Conservation (phyloP, 2,888 invertebrate species). For the Polymixis lichenea region DNA sequence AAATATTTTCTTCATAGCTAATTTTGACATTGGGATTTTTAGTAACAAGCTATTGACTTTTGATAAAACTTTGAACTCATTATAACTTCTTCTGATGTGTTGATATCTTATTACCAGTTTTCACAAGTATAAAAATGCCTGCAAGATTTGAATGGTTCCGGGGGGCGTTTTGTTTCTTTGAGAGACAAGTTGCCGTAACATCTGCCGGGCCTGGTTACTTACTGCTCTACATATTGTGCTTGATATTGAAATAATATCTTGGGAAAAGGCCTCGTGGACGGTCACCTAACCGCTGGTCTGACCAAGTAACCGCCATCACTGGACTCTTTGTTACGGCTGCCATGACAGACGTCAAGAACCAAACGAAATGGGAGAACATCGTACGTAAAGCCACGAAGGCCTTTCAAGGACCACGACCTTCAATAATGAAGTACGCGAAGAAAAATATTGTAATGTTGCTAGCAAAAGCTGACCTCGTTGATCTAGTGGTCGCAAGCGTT, state of each 20-base stretch:
- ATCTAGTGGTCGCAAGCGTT: not conserved
- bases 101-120: not conserved
- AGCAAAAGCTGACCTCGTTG: not conserved
- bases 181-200: not conserved
- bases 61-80: not conserved
- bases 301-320: not conserved
- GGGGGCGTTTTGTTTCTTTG: slow-evolving; percentile 3
- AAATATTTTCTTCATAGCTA: not conserved
- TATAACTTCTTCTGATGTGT: too few relatives aligned
- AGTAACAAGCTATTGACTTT: too few relatives aligned
- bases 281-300: not conserved
- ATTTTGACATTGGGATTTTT: too few relatives aligned
- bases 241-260: not conserved
- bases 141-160: not conserved
- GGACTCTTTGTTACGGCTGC: not conserved
- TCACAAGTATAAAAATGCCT: not conserved
- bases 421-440: too few relatives aligned
- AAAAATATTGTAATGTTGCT: not conserved
- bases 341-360: too few relatives aligned
- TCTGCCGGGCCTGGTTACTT: not conserved
- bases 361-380: too few relatives aligned
- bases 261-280: not conserved
- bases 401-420: too few relatives aligned
- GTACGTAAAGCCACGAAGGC: too few relatives aligned
- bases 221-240: too few relatives aligned